Evolutionary conservation across 92 coral and sea anemone genomes (phyloP), one percentile per base, ranked within the genome.

Genomic region (Parazoanthus swiftii): DNA sequence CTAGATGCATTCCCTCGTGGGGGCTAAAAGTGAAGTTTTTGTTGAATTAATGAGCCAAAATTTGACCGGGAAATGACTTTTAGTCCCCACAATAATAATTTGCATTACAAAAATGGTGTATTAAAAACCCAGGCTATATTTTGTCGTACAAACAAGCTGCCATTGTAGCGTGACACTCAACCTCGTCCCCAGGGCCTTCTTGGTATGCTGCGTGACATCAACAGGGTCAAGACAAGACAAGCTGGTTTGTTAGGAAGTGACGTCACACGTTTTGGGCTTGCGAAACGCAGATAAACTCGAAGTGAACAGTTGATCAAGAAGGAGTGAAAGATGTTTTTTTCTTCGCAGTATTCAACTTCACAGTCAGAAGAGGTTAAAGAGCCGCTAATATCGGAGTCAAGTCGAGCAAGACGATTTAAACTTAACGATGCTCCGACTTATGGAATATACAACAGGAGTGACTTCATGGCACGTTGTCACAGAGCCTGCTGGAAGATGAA

Each of bases 371-470:
- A 78, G 51, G 89, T 78, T 3, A 76, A 51, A 59, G 42, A 56
- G 35, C 83, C 89, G 74, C 39, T 86, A 8, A 36, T 76, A 26
- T 42, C 78, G 7, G 87, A 84, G 16, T 68, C 87, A 44, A 46
- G 87, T 50, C 79, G 79, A 43, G 79, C 75, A 48, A 84, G 42
- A 84, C 75, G 68, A 44, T 84, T 84, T 29, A 84, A 84, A 72
- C 66, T 84, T 4, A 84, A 84, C 44, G 77, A 84, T 84, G 87
- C 87, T 2, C 78, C 87, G 20, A 84, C 87, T 1, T 84, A 84
- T 39, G 87, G 87, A 42, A 84, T 84, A 25, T 84, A 84, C n/a
- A 84, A 84, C 87, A 29, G 87, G 25, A 84, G 87, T 71, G 87
- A 84, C 54, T 84, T 84, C 75, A 84, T 84, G 87, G 79, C 87